These are phyloP conservation scores for Cardinalis cardinalis DNA, from an alignment of 2,113 vertebrate genomes.

Conservation along the genomic window DNA sequence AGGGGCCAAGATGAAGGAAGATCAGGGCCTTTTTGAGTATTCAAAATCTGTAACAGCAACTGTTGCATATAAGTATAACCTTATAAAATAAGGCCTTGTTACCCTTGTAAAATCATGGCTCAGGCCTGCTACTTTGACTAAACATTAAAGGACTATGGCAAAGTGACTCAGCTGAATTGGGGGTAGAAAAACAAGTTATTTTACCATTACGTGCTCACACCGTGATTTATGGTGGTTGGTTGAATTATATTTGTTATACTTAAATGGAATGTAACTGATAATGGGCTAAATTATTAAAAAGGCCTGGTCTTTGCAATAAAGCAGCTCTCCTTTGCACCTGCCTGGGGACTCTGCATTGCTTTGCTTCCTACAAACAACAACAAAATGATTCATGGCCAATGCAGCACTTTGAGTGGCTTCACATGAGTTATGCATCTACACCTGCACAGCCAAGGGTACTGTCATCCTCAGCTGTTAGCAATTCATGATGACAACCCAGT, in stretches of 20 bases:
- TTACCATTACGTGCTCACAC: fast-evolving
- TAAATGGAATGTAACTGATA: background rate
- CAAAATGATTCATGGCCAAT: background rate
- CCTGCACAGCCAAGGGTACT: background rate
- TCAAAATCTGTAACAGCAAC: background rate
- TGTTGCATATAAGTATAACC: background rate
- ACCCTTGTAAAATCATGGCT: background rate
- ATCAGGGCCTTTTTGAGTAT: background rate
- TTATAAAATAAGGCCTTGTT: background rate
- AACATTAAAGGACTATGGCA: background rate
- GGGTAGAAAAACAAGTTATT: background rate
- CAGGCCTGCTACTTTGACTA: background rate
- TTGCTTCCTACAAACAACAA: background rate
- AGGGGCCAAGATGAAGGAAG: background rate
- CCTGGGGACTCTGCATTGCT: fast-evolving
- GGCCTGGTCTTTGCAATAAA: background rate
- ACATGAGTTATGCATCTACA: background rate
- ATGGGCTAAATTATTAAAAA: background rate
- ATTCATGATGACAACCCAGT: background rate
- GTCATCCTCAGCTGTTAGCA: background rate
- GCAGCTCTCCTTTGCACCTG: background rate
- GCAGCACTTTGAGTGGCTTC: background rate
- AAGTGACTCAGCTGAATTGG: background rate
- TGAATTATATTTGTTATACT: background rate
- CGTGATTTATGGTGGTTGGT: fast-evolving